These are phyloP conservation scores for Acleris literana DNA, from an alignment of 2,888 invertebrate genomes.

Conservation along the genomic window DNA sequence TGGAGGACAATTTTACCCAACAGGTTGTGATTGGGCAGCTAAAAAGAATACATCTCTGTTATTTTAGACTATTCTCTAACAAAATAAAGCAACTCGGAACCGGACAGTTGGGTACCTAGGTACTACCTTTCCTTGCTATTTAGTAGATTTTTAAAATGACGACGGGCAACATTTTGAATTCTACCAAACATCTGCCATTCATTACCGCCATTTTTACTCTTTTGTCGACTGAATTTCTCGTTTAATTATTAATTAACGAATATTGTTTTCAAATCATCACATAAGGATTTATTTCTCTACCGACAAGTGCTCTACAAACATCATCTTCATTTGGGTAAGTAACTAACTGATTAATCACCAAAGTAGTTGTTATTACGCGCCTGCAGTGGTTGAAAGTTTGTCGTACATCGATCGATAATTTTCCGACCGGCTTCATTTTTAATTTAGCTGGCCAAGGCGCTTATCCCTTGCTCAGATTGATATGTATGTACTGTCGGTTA, in stretches of 20 bases:
- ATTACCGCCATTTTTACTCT: slow-evolving; percentile 72
- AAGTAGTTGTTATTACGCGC: slow-evolving; percentile 34
- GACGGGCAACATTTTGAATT: slow-evolving; percentile 21
- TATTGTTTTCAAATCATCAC: slow-evolving; percentile 8
- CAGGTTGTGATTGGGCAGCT: no score
- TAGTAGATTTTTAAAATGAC: not conserved
- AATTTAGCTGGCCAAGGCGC: slow-evolving; percentile 8
- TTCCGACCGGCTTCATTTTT: slow-evolving; percentile 36
- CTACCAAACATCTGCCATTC: slow-evolving; percentile 48
- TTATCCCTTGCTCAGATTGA: not conserved
- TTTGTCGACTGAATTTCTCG: slow-evolving; percentile 25
- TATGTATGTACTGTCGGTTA: not conserved
- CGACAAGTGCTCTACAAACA: slow-evolving; percentile 5
- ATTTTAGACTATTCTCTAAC: no score
- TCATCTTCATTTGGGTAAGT: slow-evolving; percentile 17
- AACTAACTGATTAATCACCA: not conserved
- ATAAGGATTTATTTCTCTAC: slow-evolving; percentile 8
- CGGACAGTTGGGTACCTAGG: no score
- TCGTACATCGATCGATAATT: slow-evolving; percentile 38
- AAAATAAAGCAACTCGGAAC: no score
- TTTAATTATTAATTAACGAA: slow-evolving; percentile 21
- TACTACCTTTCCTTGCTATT: no score
- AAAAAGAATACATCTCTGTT: no score
- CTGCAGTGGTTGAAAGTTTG: slow-evolving; percentile 13
- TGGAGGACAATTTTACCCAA: no score